Conservation (phyloP, 2,113 vertebrate species). For the Myrmophylax atrothorax region DNA sequence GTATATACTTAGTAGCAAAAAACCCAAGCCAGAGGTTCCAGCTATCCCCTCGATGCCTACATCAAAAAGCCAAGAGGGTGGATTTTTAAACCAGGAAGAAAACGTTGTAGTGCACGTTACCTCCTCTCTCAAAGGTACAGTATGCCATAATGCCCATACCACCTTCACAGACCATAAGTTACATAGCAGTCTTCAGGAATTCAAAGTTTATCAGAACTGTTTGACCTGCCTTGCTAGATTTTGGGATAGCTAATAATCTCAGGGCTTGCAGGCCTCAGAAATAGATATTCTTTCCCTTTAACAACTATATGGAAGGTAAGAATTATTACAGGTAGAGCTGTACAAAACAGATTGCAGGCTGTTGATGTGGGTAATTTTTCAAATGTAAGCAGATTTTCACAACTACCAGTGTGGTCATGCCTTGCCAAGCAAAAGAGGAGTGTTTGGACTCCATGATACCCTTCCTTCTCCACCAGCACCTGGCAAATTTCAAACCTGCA, state of each 20-base stretch:
- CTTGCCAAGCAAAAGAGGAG: neutral
- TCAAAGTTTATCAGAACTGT: neutral
- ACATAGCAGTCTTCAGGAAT: neutral
- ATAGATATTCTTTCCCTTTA: neutral
- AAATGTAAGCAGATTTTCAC: neutral
- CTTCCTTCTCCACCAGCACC: conserved; percentile 7
- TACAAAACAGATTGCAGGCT: neutral
- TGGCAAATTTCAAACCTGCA: neutral
- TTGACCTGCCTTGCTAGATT: neutral
- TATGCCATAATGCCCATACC: neutral
- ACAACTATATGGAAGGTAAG: neutral
- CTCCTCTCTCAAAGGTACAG: conserved; percentile 79
- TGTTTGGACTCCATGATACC: neutral
- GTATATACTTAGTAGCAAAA: conserved; percentile 90
- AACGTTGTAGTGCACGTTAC: conserved; percentile 66
- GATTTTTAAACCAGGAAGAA: conserved; percentile 81
- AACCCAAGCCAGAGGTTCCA: conserved; percentile 84
- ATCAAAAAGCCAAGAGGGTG: conserved; percentile 85
- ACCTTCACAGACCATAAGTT: neutral
- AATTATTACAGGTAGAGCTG: neutral
- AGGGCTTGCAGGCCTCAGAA: neutral
- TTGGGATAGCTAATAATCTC: neutral
- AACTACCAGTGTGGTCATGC: neutral
- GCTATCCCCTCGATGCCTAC: conserved; percentile 78
- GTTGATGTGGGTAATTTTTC: neutral